Conservation (phyloP, 2,113 vertebrate genomes). For the Panthera tigris region DNA sequence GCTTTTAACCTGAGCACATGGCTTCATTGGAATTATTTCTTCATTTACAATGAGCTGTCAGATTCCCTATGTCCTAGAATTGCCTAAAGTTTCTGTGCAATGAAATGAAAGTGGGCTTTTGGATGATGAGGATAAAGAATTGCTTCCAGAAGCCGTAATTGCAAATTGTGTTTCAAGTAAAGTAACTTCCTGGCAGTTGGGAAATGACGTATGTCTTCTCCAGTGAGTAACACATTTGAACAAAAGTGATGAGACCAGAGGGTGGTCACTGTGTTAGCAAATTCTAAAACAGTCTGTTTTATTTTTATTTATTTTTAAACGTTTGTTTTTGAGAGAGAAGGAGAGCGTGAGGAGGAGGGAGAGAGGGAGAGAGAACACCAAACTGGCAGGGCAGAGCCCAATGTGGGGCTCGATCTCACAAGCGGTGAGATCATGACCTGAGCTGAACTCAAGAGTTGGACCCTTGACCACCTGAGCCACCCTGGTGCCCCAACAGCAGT, state of each 20-base stretch:
- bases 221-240: not conserved
- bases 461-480: no score
- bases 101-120: not conserved
- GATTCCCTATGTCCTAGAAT: not conserved
- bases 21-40: conserved; percentile 22
- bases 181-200: not conserved
- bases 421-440: no score
- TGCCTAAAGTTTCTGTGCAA: not conserved
- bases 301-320: not conserved
- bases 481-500: not conserved
- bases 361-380: no score
- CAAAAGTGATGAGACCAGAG: not conserved
- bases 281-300: not conserved
- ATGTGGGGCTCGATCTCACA: no score
- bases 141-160: not conserved
- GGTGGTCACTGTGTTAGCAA: not conserved
- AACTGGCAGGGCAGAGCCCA: no score
- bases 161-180: not conserved
- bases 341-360: no score
- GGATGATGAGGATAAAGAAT: not conserved
- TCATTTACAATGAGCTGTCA: not conserved
- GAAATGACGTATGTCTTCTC: not conserved
- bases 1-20: conserved; percentile 8
- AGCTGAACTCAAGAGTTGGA: no score
- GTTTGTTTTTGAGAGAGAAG: no score